Evolutionary conservation across 2,888 invertebrate species (phyloP), one percentile per base, ranked within the genome.

Genomic region (Pheosia gnoma): DNA sequence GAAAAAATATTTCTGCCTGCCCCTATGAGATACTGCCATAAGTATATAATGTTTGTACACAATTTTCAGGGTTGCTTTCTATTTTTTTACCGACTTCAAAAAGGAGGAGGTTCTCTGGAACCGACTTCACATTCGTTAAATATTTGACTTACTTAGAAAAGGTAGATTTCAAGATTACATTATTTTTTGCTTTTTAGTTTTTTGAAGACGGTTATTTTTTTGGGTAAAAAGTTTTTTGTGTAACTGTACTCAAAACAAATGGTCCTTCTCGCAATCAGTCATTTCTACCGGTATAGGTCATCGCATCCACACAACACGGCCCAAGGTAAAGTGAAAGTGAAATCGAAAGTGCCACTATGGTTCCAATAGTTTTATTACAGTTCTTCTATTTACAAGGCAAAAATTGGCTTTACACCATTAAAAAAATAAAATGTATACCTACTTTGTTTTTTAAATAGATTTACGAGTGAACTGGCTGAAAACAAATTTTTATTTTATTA

Each of bases 291-390:
- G 56, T 57, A 8, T 68, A 60, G 81, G 85, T 86, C 86, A 83
- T 74, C 82, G 85, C 77, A 84, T 83, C 74, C 70, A 78, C 75
- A 78, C 83, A 79, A 78, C 83, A 81, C 71, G 59, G 77, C 78
- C 72, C 87, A 85, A 85, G 84, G 85, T 82, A 79, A 77, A 85
- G 89, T 85, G 90, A 90, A 90, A 90, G 90, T 79, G 71, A 61
- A 82, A 76, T 84, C 80, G 89, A 90, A 89, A 90, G 89, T 88
- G 77, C 72, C 66, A 78, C 75, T 73, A 55, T 43, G 58, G 63
- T 72, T 71, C 70, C 70, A 75, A 77, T 70, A 61, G 63, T 76
- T 72, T 73, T 70, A 71, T 72, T 74, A 79, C 72, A 67, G 71
- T 65, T 71, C 38, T 71, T 68, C 54, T 65, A 57, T 69, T 69